phyloP scores from a whole-genome alignment of 2,113 vertebrate species.

The Manacus vitellinus region DNA sequence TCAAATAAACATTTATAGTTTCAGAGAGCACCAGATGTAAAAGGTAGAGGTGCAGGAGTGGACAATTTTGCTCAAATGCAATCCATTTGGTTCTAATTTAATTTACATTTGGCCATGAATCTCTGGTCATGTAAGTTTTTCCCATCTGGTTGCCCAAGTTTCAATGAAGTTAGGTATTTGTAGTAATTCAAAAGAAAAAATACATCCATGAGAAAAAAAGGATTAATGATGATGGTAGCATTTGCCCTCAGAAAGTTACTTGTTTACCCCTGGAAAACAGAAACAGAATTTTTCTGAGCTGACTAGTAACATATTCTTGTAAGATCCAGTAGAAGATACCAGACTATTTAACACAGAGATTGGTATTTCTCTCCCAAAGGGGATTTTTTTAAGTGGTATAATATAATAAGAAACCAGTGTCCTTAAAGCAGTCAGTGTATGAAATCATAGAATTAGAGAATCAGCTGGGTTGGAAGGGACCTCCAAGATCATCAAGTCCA shows the following conservation, averaged over 20 bases:
- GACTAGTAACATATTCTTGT: not conserved
- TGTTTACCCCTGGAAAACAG: not conserved
- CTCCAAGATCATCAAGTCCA: no score
- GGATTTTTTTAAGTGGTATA: not conserved
- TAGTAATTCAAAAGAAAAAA: not conserved
- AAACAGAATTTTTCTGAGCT: not conserved
- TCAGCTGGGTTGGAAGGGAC: no score
- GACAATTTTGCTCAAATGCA: not conserved
- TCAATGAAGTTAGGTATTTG: not conserved
- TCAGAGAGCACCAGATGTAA: not conserved
- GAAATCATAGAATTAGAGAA: not conserved
- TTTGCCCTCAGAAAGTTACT: not conserved
- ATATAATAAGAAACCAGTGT: not conserved
- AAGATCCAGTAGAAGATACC: not conserved
- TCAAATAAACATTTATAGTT: not conserved
- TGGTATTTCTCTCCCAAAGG: not conserved
- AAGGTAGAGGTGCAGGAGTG: not conserved
- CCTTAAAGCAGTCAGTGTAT: not conserved
- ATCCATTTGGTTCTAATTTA: not conserved
- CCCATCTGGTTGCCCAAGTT: not conserved
- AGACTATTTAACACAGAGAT: not conserved
- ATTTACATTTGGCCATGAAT: not conserved
- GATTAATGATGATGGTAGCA: not conserved
- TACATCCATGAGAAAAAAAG: not conserved
- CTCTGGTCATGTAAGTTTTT: not conserved